phyloP scores from a whole-genome alignment of 2,797 vertebrate species.

The Margarornis squamiger region DNA sequence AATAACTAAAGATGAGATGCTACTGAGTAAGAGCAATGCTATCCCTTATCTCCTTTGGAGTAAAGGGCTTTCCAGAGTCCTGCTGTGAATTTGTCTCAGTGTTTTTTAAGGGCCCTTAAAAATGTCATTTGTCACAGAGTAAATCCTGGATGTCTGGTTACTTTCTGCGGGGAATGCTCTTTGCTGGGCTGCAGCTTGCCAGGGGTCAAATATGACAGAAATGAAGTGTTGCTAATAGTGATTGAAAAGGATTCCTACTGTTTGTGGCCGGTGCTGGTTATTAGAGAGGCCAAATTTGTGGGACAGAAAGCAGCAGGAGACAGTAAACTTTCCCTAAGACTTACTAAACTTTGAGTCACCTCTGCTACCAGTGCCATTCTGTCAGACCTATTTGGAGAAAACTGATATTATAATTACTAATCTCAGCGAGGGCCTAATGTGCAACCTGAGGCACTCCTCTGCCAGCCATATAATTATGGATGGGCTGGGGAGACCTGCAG shows the following conservation, averaged over 20 bases:
- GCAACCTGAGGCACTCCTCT: constrained; percentile 78
- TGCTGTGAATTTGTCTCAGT: constrained; percentile 83
- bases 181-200: constrained; percentile 73
- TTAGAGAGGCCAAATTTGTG: constrained; percentile 79
- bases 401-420: constrained; percentile 90
- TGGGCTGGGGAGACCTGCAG: constrained; percentile 67
- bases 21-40: neutral
- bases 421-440: constrained; percentile 80
- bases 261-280: constrained; percentile 78
- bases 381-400: constrained; percentile 78
- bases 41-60: neutral
- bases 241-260: constrained; percentile 87
- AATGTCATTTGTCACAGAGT: constrained; percentile 81
- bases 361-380: constrained; percentile 72
- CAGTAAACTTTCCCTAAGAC: constrained; percentile 79
- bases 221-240: constrained; percentile 83
- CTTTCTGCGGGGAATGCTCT: constrained; percentile 79
- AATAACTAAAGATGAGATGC: neutral
- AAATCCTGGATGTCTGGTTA: constrained; percentile 75
- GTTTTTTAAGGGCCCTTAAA: constrained; percentile 78
- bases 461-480: constrained; percentile 80
- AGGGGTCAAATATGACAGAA: constrained; percentile 85
- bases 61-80: constrained; percentile 30
- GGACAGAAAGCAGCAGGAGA: constrained; percentile 81
- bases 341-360: constrained; percentile 78